Percentiles rank a stretch among this genome's conserved stretches.
These are phyloP conservation scores for Perognathus longimembris DNA, from an alignment of 2,113 vertebrate genomes.

Conservation along the genomic window DNA sequence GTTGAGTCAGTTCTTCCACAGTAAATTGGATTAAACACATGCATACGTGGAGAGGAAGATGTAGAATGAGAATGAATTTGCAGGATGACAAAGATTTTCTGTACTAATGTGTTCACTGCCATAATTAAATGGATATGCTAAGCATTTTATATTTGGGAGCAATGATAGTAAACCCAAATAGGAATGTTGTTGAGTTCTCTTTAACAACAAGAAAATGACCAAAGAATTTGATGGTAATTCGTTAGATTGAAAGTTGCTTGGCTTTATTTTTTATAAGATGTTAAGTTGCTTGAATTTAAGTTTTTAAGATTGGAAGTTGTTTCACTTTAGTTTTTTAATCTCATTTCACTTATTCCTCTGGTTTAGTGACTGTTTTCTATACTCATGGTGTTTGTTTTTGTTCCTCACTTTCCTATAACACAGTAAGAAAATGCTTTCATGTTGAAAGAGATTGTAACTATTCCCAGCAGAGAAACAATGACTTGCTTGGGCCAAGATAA, in stretches of 20 bases:
- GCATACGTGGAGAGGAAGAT: background rate
- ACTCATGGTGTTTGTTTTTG: slow-evolving; percentile 24
- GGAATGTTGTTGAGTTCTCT: background rate
- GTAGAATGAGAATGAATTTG: background rate
- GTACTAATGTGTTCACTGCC: background rate
- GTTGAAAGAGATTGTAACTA: slow-evolving; percentile 41
- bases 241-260: too few species aligned
- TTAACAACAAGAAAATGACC: background rate
- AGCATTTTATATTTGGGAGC: slow-evolving; percentile 29
- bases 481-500: slow-evolving; percentile 24
- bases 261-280: background rate
- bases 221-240: background rate
- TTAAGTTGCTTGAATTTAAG: background rate
- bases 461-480: slow-evolving; percentile 5
- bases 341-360: too few species aligned
- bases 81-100: slow-evolving; percentile 5
- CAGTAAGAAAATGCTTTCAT: slow-evolving; percentile 51
- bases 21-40: background rate
- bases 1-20: background rate
- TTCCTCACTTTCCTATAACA: slow-evolving; percentile 6
- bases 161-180: slow-evolving; percentile 4
- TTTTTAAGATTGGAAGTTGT: background rate
- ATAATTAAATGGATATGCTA: slow-evolving; percentile 9
- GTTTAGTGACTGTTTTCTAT: background rate
- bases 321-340: too few species aligned